phyloP scores from a whole-genome alignment of 2,113 vertebrate genomes.

The Ptilonorhynchus violaceus region DNA sequence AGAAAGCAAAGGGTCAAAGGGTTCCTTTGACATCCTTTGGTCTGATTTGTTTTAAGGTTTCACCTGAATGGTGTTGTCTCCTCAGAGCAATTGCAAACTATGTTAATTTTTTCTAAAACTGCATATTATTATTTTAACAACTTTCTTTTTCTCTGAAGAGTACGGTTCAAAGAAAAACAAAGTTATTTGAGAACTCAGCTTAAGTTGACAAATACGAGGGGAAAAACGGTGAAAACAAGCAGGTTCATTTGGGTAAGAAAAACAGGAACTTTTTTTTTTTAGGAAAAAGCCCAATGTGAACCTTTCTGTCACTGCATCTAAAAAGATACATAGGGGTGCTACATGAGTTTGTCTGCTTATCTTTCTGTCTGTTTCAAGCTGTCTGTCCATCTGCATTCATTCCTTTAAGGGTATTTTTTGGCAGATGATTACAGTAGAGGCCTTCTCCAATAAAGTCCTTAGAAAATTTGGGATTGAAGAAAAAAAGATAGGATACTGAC shows the following conservation, averaged over 20 bases:
- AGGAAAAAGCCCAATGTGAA: background rate
- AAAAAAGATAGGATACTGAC: background rate
- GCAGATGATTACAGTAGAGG: background rate
- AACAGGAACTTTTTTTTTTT: background rate
- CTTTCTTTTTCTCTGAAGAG: background rate
- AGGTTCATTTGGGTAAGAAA: background rate
- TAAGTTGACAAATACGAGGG: background rate
- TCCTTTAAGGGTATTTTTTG: background rate
- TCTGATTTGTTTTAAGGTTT: background rate
- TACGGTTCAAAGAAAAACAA: background rate
- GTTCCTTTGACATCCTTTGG: background rate
- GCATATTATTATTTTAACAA: background rate
- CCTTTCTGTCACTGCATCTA: background rate
- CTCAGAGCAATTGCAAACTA: accelerated
- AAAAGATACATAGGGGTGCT: background rate
- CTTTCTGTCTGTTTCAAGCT: background rate
- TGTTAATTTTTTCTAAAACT: background rate
- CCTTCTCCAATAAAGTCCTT: background rate
- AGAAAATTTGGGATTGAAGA: background rate
- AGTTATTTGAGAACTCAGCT: background rate
- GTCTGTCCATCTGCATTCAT: background rate
- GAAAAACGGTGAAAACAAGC: background rate
- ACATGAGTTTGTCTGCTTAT: background rate
- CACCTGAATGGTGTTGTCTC: background rate
- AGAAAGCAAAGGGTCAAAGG: background rate